These are phyloP conservation scores for Vesta saturnalis DNA, from an alignment of 2,888 invertebrate genomes.

Conservation along the genomic window DNA sequence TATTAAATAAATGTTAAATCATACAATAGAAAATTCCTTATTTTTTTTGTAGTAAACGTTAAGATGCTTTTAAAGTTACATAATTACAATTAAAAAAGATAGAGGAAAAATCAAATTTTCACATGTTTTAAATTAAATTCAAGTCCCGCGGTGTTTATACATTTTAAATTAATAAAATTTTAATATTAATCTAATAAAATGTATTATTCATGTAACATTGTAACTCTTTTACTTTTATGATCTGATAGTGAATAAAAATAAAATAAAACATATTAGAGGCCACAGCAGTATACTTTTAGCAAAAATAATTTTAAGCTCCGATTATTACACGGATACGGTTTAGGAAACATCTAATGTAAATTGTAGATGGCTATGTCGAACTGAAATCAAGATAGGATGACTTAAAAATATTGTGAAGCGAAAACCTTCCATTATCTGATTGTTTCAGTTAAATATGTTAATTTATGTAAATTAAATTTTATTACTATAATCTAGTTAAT, in stretches of 20 bases:
- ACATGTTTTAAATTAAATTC: slow-evolving; percentile 1
- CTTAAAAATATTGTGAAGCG: not conserved
- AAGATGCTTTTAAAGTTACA: too few relatives aligned
- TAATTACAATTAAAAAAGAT: too few relatives aligned
- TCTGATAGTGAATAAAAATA: not conserved
- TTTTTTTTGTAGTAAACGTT: too few relatives aligned
- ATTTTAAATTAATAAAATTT: not conserved
- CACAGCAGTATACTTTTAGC: not conserved
- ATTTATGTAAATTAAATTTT: slow-evolving; percentile 15
- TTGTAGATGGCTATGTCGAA: slow-evolving; percentile 19
- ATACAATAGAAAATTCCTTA: too few relatives aligned
- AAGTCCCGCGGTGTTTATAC: not conserved
- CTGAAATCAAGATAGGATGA: slow-evolving; percentile 24
- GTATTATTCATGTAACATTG: slow-evolving; percentile 7
- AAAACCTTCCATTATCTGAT: too few relatives aligned
- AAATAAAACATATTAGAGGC: not conserved
- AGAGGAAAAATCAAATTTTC: slow-evolving; percentile 5
- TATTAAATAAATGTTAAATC: too few relatives aligned
- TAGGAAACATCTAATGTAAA: slow-evolving; percentile 9
- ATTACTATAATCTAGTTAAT: not conserved
- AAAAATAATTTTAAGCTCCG: slow-evolving; percentile 10
- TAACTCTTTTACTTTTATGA: not conserved
- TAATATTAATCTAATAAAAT: slow-evolving; percentile 10
- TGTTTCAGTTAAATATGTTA: slow-evolving; percentile 21
- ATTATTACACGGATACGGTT: slow-evolving; percentile 9